Percentiles rank a stretch among this genome's conserved stretches.
phyloP scores from a whole-genome alignment of 2,113 vertebrate species.

The Laticauda laticaudata region DNA sequence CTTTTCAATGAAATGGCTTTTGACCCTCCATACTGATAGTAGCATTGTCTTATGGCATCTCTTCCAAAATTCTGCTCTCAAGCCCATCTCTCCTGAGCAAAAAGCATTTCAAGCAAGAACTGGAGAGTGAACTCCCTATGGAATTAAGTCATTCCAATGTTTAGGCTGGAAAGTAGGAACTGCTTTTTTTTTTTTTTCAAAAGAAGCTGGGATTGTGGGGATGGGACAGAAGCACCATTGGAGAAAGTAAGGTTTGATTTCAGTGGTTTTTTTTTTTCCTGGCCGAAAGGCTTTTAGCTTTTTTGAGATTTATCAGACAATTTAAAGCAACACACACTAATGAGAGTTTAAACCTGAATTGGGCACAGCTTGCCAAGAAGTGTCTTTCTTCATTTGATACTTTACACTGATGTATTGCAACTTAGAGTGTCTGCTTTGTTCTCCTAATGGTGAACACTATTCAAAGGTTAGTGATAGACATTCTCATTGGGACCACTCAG shows the following conservation, averaged over 20 bases:
- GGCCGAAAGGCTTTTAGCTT: slow-evolving; percentile 62
- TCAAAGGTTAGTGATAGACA: slow-evolving; percentile 46
- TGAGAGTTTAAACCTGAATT: slow-evolving; percentile 37
- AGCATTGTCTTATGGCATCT: background rate
- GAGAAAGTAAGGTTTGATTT: slow-evolving; percentile 42
- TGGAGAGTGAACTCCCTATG: background rate
- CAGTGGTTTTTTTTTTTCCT: slow-evolving; percentile 27
- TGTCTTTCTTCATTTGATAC: slow-evolving; percentile 59
- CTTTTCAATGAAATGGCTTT: background rate
- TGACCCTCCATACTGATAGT: background rate
- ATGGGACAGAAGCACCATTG: background rate
- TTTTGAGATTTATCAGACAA: slow-evolving; percentile 53
- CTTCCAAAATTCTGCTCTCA: background rate
- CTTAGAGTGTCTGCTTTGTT: slow-evolving; percentile 57
- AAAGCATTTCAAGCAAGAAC: background rate
- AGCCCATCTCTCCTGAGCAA: background rate
- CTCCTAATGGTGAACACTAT: slow-evolving; percentile 50
- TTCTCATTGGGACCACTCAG: slow-evolving; percentile 43
- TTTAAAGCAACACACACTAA: slow-evolving; percentile 53
- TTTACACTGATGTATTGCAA: slow-evolving; percentile 49
- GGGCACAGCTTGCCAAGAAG: slow-evolving; percentile 50
- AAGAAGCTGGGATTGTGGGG: background rate
- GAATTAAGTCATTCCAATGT: background rate
- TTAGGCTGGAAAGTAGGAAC: background rate
- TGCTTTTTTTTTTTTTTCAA: too few species aligned